Percentiles rank a stretch among this genome's conserved stretches.
These are phyloP conservation scores for Xerus rutilus DNA, from an alignment of 2,797 vertebrate species.

Conservation along the genomic window DNA sequence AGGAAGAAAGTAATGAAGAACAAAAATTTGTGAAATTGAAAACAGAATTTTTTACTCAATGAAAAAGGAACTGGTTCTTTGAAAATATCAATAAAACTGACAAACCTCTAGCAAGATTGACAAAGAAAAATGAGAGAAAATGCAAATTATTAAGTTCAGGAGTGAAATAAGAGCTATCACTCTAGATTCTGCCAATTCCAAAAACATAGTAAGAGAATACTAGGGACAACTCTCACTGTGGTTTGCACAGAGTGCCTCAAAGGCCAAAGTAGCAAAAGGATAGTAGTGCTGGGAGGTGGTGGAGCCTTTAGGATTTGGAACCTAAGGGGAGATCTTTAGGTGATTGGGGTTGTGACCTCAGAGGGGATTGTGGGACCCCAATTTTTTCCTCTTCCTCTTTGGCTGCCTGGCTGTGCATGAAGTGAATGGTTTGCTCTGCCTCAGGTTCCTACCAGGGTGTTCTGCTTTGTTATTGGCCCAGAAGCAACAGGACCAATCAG, in stretches of 20 bases:
- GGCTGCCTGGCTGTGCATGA: background rate
- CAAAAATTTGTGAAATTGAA: background rate
- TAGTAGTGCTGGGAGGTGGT: background rate
- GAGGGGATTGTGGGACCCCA: background rate
- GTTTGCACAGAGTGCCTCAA: background rate
- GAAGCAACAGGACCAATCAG: too few relatives aligned
- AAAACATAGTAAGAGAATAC: background rate
- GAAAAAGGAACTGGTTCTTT: background rate
- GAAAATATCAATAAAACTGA: slow-evolving; percentile 11
- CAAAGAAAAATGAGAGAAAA: background rate
- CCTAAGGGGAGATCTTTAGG: background rate
- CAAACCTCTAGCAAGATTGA: background rate
- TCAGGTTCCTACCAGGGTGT: too few relatives aligned
- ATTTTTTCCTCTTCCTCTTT: background rate
- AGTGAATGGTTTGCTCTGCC: too few relatives aligned
- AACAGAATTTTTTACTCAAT: background rate
- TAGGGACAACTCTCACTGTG: background rate
- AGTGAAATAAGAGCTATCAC: background rate
- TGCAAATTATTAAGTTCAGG: background rate
- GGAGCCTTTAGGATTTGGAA: background rate
- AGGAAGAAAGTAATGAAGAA: slow-evolving; percentile 27
- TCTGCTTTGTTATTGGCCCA: background rate
- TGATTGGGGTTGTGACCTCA: background rate
- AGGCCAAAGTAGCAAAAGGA: background rate
- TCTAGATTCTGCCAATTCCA: background rate